Evolutionary conservation across 2,888 invertebrate species (phyloP).

Genomic region (Gordius sp.): DNA sequence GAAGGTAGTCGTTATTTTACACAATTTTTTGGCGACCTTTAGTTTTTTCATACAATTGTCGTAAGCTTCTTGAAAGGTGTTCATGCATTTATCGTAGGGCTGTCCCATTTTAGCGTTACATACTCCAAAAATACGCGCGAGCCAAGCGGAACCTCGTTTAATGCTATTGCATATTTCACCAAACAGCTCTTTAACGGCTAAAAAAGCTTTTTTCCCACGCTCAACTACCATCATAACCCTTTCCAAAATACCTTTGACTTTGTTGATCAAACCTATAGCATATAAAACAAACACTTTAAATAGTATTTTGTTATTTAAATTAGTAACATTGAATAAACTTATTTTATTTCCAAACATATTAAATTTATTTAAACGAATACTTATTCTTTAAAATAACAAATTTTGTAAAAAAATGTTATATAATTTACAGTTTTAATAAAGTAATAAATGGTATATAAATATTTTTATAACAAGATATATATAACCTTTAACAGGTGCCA

Average conservation of each 20-base stretch:
- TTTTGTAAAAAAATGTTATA: neutral
- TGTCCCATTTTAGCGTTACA: neutral
- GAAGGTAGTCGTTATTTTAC: neutral
- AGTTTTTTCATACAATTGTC: constrained; percentile 8
- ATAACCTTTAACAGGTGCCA: constrained; percentile 13
- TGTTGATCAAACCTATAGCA: constrained; percentile 5
- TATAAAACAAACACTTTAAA: neutral
- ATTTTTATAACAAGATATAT: neutral
- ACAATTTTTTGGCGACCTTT: constrained; percentile 4
- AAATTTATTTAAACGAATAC: too few species aligned
- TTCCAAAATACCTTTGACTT: neutral
- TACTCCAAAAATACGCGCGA: neutral
- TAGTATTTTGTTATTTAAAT: neutral
- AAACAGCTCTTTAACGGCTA: neutral
- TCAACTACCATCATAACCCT: neutral
- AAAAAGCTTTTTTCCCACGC: neutral
- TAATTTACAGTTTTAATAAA: neutral
- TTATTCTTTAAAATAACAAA: too few species aligned
- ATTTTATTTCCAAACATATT: too few species aligned
- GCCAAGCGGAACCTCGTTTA: neutral
- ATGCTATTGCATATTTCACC: constrained; percentile 1
- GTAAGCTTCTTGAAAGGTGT: constrained; percentile 1
- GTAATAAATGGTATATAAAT: neutral
- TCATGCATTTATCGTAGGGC: constrained; percentile 11
- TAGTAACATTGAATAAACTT: neutral